A percentile compares a stretch with the other conserved stretches of the same genome.
Conservation (phyloP, 2,888 invertebrate species). For the Allolobophora icterica region DNA sequence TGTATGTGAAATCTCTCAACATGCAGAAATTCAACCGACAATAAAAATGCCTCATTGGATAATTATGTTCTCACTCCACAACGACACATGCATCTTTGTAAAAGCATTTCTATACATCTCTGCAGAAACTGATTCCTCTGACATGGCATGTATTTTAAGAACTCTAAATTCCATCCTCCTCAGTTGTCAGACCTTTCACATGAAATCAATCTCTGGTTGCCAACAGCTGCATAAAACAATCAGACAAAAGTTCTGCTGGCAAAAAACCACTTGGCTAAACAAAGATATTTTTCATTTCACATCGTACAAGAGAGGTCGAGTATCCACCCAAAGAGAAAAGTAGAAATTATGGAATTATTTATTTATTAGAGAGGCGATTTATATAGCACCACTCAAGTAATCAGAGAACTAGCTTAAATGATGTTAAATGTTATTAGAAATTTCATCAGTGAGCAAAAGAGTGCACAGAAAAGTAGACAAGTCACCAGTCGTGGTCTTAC, state of each 20-base stretch:
- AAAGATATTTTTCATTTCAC: background rate
- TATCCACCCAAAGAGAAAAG: background rate
- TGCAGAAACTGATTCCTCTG: background rate
- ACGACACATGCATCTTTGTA: background rate
- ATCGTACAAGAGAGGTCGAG: background rate
- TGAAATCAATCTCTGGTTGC: background rate
- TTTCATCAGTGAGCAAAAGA: too few relatives aligned
- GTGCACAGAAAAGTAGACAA: too few relatives aligned
- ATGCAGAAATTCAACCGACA: background rate
- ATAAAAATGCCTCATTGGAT: background rate
- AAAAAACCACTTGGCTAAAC: too few relatives aligned
- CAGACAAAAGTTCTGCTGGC: background rate
- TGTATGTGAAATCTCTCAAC: background rate
- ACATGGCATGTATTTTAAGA: background rate
- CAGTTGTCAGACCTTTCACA: background rate
- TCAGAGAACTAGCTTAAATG: too few relatives aligned
- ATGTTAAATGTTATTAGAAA: too few relatives aligned
- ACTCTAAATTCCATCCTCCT: background rate
- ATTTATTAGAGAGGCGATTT: too few relatives aligned
- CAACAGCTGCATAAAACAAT: background rate
- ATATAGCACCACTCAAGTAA: too few relatives aligned
- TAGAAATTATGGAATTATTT: background rate
- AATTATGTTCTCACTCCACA: background rate
- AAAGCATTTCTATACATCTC: background rate
- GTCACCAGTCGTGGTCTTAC: too few relatives aligned